These are phyloP conservation scores for Bos indicus DNA, from an alignment of 2,113 vertebrate species.

Conservation along the genomic window DNA sequence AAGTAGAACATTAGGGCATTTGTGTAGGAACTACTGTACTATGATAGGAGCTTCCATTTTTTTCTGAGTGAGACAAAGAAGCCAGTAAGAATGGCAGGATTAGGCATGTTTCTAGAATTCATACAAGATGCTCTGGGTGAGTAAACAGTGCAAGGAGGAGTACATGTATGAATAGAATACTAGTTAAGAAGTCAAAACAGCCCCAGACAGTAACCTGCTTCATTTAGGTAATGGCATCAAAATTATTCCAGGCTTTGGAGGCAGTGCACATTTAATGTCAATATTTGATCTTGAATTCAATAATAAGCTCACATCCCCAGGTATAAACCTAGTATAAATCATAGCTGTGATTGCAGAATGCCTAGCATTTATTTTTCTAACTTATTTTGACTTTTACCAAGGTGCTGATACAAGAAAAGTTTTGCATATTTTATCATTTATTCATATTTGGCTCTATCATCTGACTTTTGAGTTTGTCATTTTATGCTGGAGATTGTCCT, in stretches of 20 bases:
- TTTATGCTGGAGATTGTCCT: background rate
- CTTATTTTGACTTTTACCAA: background rate
- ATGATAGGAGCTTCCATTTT: background rate
- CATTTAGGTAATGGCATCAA: background rate
- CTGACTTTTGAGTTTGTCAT: background rate
- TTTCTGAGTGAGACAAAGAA: too few species aligned
- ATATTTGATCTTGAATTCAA: background rate
- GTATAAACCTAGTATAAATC: background rate
- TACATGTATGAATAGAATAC: rapidly evolving
- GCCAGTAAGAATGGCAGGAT: background rate
- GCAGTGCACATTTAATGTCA: background rate
- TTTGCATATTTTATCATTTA: background rate
- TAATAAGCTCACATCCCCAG: background rate
- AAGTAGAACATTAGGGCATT: too few species aligned
- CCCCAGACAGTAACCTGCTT: too few species aligned
- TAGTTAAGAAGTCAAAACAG: background rate
- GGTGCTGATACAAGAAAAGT: background rate
- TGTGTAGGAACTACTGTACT: background rate
- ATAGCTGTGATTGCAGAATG: background rate
- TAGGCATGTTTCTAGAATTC: background rate
- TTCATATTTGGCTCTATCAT: background rate
- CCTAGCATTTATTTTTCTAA: background rate
- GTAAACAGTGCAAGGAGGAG: background rate
- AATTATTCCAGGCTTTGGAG: background rate
- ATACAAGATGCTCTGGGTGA: background rate